Base-by-base conservation (phyloP, 2,113 vertebrate species). In the Meriones unguiculatus region DNA sequence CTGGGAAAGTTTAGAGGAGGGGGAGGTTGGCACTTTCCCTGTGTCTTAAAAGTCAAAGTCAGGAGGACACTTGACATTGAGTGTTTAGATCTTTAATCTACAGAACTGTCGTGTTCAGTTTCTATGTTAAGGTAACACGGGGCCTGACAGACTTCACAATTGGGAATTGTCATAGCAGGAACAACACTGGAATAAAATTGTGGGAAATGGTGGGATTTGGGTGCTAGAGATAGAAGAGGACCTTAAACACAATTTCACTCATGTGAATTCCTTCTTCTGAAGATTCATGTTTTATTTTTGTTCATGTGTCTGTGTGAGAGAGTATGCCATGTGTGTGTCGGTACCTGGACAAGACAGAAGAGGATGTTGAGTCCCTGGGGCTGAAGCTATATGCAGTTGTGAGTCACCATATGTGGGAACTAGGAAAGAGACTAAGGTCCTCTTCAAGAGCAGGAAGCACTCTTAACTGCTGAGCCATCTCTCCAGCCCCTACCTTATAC, bases 111-210 rank as follows among this genome's bases (percentile, higher is more conserved):
- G 24, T 35, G 84, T 87, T 94, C 62, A 57, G 35, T 13, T 24
- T 94, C 86, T 76, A 28, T 97, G 81, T 82, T 90, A 90, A 94
- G 46, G 18, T 81, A 77, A 75, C 38, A 35, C 4, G 46, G 5
- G 28, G 8, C 8, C n/a, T 78, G 24, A n/a, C 5, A 91, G 59
- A 92, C 14, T 8, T 3, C 41, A 38, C 30, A 25, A 50, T 76
- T 3, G 24, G 80, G 52, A 72, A 38, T 46, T 65, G 10, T 17
- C 22, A 65, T 7, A 38, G 78, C 65, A 70, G 30, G 52, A 82
- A 84, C 8, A 2, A 46, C 57, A 28, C 4, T 35, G 8, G 30
- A 64, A 78, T 89, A 69, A 54, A 91, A 84, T 57, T 73, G 25
- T 7, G 25, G 32, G 24, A 86, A 80, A 76, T 18, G 73, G 9